Percentiles rank a stretch among this genome's conserved stretches.
Evolutionary conservation across 1,140 invertebrate genomes (phyloP).

Genomic region (Chelonus insularis): DNA sequence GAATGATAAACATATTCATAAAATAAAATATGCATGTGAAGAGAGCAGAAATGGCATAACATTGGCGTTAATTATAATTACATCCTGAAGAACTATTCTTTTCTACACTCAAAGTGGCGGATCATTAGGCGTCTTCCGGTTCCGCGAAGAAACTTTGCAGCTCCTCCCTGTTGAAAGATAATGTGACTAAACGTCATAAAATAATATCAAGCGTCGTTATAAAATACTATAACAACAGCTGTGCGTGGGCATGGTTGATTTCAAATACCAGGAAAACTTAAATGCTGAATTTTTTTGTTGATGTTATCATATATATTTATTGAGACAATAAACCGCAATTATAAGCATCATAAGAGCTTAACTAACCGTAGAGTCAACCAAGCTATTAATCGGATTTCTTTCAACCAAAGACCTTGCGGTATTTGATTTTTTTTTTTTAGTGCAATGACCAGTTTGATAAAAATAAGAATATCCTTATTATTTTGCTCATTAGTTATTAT

Average conservation of each 20-base stretch:
- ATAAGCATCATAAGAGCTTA: conserved; percentile 38
- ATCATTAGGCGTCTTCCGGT: conserved; percentile 45
- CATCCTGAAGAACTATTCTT: conserved; percentile 2
- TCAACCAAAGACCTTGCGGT: too few species aligned
- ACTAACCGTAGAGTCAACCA: conserved; percentile 36
- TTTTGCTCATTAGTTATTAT: too few species aligned
- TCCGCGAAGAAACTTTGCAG: conserved; percentile 25
- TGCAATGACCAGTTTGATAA: background rate
- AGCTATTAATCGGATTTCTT: conserved; percentile 22
- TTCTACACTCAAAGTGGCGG: background rate
- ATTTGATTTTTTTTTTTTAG: background rate
- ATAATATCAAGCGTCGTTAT: conserved; percentile 32
- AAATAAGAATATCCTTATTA: too few species aligned
- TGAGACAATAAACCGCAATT: conserved; percentile 55
- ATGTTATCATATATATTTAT: conserved; percentile 52
- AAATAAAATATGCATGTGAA: background rate
- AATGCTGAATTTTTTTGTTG: background rate
- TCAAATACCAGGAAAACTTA: conserved; percentile 45
- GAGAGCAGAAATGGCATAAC: background rate
- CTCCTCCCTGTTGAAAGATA: conserved; percentile 2
- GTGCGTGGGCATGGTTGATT: conserved; percentile 38
- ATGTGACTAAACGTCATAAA: conserved; percentile 32
- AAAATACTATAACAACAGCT: conserved; percentile 32
- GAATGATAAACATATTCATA: background rate
- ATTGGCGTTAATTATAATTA: conserved; percentile 6